Evolutionary conservation across 2,113 vertebrate species (phyloP).

Genomic region (Delphinus delphis): DNA sequence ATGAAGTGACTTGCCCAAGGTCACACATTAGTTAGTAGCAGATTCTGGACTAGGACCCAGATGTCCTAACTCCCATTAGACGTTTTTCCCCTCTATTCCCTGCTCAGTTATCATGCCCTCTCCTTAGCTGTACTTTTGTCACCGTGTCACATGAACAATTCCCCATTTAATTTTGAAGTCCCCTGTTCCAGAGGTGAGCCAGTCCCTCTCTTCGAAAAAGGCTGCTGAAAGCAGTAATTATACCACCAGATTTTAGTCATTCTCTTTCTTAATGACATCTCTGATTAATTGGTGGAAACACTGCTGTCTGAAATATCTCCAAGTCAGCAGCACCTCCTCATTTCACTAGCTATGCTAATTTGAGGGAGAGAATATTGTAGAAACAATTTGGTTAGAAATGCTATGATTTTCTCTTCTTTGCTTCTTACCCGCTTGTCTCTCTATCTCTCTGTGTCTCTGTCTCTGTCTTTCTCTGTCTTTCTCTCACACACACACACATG

Average conservation of each 20-base stretch:
- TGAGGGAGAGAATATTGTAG: not conserved
- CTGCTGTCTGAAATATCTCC: constrained; percentile 47
- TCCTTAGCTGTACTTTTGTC: not conserved
- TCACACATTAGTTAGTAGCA: not conserved
- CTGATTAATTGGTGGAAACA: constrained; percentile 42
- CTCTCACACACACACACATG: no score
- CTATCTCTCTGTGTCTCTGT: not conserved
- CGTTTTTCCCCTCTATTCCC: not conserved
- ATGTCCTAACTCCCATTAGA: not conserved
- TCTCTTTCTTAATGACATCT: constrained; percentile 48
- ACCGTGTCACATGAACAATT: not conserved
- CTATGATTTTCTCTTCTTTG: not conserved
- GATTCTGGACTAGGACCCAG: not conserved
- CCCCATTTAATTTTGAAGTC: constrained; percentile 1
- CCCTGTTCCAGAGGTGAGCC: not conserved
- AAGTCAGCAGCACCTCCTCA: constrained; percentile 23
- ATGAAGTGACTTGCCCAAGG: constrained; percentile 16
- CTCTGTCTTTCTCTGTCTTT: fast-evolving
- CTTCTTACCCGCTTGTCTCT: not conserved
- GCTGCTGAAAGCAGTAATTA: not conserved
- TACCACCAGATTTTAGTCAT: not conserved
- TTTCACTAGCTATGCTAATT: constrained; percentile 34
- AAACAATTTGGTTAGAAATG: constrained; percentile 24
- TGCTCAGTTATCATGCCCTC: not conserved
- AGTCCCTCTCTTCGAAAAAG: not conserved